These are phyloP conservation scores for Rhagologus leucostigma DNA, from an alignment of 2,113 vertebrate species.

Conservation along the genomic window DNA sequence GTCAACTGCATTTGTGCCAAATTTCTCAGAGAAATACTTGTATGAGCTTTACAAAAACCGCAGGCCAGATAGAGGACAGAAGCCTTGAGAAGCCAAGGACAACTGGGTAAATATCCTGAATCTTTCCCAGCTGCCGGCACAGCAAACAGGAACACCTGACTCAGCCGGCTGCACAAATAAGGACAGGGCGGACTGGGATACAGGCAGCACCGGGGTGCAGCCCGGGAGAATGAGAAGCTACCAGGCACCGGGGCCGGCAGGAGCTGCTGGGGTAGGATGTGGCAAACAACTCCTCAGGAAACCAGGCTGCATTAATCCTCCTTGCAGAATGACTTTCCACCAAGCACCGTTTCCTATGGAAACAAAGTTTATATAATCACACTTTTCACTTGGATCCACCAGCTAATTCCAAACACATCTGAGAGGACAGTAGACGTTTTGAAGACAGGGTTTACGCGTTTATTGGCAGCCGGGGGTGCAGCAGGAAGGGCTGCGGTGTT, in stretches of 20 bases:
- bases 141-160: not conserved
- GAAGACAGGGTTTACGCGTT: not conserved
- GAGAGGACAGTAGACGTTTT: not conserved
- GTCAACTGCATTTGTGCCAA: not conserved
- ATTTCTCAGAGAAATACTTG: not conserved
- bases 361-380: slow-evolving; percentile 20
- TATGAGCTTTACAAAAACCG: not conserved
- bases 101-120: not conserved
- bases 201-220: not conserved
- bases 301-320: not conserved
- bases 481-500: not conserved
- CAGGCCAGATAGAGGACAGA: not conserved
- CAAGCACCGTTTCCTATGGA: not conserved
- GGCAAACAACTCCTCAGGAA: not conserved
- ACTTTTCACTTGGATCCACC: not conserved
- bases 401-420: not conserved
- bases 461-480: not conserved
- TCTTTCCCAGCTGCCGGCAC: not conserved
- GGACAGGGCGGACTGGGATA: accelerated
- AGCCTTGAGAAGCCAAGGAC: not conserved
- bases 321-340: not conserved
- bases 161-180: not conserved
- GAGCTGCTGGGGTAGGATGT: not conserved
- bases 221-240: not conserved
- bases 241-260: not conserved